phyloP scores from a whole-genome alignment of 2,113 vertebrate genomes.

The Hippocampus zosterae region DNA sequence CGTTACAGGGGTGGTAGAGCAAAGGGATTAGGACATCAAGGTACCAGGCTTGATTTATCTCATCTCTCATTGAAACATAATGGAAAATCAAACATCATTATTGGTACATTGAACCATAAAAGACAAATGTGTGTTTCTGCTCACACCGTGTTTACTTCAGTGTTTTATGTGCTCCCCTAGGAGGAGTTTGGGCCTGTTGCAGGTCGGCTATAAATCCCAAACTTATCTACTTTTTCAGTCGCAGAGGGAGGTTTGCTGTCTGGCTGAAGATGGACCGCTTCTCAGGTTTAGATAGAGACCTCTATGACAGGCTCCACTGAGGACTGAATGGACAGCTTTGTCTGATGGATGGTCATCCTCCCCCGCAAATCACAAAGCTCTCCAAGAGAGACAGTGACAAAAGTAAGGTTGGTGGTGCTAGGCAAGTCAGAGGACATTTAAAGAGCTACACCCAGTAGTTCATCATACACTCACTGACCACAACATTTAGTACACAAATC shows the following conservation, averaged over 20 bases:
- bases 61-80: conserved; percentile 62
- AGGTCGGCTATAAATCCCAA: conserved; percentile 62
- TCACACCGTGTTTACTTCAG: conserved; percentile 55
- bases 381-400: conserved; percentile 38
- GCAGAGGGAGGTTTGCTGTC: conserved; percentile 57
- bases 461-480: background rate
- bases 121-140: conserved; percentile 60
- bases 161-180: conserved; percentile 65
- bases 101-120: conserved; percentile 66
- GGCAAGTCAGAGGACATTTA: conserved; percentile 13
- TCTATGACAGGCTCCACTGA: conserved; percentile 52
- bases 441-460: background rate
- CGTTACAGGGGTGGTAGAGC: conserved; percentile 26
- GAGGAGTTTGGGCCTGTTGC: conserved; percentile 59
- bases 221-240: conserved; percentile 46
- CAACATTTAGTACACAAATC: background rate
- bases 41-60: conserved; percentile 36
- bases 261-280: conserved; percentile 70
- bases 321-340: conserved; percentile 53
- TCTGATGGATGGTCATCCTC: conserved; percentile 52
- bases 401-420: conserved; percentile 4
- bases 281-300: conserved; percentile 55
- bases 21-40: conserved; percentile 37
- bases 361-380: conserved; percentile 53
- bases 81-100: conserved; percentile 72